Conservation (phyloP, 2,888 invertebrate genomes). For the Ormia ochracea region DNA sequence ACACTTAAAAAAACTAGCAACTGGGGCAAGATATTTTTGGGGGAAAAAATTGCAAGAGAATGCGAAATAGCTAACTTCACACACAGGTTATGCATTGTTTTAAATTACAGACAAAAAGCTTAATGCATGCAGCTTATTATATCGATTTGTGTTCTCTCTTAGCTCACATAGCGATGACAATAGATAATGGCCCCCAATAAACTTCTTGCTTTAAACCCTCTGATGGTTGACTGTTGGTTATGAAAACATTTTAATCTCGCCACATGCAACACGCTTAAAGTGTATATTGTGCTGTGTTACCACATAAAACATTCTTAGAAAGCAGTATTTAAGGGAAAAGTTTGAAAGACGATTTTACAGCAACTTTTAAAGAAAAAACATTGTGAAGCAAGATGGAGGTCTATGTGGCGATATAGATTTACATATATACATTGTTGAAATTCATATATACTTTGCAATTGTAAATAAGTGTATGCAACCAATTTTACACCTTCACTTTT, state of each 20-base stretch:
- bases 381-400: too few species aligned
- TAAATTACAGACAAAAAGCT: neutral
- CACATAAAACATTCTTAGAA: too few species aligned
- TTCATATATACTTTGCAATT: too few species aligned
- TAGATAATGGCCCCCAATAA: constrained; percentile 12
- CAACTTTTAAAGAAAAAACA: too few species aligned
- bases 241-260: constrained; percentile 34
- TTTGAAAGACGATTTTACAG: too few species aligned
- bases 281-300: too few species aligned
- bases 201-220: neutral
- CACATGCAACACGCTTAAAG: constrained; percentile 16
- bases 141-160: neutral
- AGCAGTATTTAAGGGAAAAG: too few species aligned
- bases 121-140: too few species aligned
- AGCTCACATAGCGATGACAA: constrained; percentile 5
- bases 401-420: too few species aligned
- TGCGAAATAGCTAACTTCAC: constrained; percentile 41
- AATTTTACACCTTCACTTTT: too few species aligned
- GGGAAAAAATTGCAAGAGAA: constrained; percentile 8
- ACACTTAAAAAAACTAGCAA: constrained; percentile 13
- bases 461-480: too few species aligned
- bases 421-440: too few species aligned
- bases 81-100: constrained; percentile 29
- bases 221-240: constrained; percentile 25
- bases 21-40: constrained; percentile 12